These are phyloP conservation scores for Puffinus mauretanicus DNA, from an alignment of 2,113 vertebrate genomes.

Conservation along the genomic window DNA sequence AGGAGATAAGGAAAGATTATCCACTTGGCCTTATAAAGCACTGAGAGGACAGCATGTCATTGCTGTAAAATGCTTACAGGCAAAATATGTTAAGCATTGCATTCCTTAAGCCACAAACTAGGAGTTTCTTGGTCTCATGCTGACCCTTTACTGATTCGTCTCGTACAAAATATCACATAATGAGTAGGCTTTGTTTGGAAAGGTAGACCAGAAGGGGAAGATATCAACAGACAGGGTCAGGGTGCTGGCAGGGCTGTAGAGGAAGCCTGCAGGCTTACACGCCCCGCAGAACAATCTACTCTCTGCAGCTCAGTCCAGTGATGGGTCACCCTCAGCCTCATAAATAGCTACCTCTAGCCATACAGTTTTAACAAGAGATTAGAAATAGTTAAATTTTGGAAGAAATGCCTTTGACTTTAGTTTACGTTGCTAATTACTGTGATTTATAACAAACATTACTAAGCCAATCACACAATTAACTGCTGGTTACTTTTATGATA, in stretches of 20 bases:
- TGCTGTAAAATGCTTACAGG: not conserved
- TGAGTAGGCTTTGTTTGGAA: not conserved
- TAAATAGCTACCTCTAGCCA: not conserved
- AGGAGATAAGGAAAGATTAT: slow-evolving; percentile 42
- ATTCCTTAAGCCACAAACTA: not conserved
- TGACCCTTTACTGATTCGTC: not conserved
- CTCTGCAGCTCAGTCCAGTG: not conserved
- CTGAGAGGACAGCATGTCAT: not conserved
- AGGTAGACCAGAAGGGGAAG: not conserved
- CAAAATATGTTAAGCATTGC: not conserved
- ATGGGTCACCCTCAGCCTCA: not conserved
- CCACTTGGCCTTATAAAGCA: not conserved
- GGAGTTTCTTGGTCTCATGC: not conserved
- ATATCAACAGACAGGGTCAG: not conserved
- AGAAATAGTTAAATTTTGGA: not conserved
- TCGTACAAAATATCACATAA: not conserved
- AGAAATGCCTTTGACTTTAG: not conserved
- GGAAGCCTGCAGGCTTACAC: not conserved
- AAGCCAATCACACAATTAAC: not conserved
- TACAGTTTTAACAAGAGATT: not conserved
- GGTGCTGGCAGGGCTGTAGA: not conserved
- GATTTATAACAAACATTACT: not conserved
- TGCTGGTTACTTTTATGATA: not conserved
- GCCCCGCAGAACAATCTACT: not conserved
- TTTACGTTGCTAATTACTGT: not conserved